Conservation (phyloP, 2,888 invertebrate genomes). For the Latrodectus hesperus region DNA sequence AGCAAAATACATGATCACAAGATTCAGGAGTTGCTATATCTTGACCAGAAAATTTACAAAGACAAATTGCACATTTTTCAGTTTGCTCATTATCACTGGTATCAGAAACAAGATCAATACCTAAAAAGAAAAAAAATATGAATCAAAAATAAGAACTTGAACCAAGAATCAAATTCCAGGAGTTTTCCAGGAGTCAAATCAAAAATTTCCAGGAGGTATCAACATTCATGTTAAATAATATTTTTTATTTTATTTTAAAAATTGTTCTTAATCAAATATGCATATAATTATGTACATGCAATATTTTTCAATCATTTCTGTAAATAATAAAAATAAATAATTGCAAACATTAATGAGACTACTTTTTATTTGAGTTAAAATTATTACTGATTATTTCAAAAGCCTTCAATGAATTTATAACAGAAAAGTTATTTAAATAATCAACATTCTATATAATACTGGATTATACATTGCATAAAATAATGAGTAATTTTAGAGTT, state of each 20-base stretch:
- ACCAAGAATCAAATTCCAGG: no score
- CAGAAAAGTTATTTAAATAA: neutral
- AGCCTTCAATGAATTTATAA: neutral
- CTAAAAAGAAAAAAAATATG: neutral
- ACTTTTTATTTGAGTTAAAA: no score
- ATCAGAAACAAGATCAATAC: constrained; percentile 33
- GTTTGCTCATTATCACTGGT: constrained; percentile 79
- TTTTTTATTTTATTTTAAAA: no score
- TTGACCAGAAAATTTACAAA: constrained; percentile 83
- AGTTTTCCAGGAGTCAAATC: no score
- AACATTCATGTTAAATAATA: no score
- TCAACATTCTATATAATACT: neutral
- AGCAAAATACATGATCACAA: constrained; percentile 92
- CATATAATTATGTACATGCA: no score
- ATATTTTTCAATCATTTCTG: no score
- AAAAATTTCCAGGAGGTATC: no score
- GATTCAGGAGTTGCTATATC: constrained; percentile 89
- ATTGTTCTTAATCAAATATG: no score
- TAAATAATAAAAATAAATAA: neutral
- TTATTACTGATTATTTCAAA: no score
- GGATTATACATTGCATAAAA: no score
- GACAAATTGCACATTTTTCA: constrained; percentile 93
- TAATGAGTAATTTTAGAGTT: no score
- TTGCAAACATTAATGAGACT: neutral
- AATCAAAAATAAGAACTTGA: neutral